Percentiles rank a stretch among this genome's conserved stretches.
phyloP scores from a whole-genome alignment of 2,113 vertebrate species.

The Notechis scutatus region DNA sequence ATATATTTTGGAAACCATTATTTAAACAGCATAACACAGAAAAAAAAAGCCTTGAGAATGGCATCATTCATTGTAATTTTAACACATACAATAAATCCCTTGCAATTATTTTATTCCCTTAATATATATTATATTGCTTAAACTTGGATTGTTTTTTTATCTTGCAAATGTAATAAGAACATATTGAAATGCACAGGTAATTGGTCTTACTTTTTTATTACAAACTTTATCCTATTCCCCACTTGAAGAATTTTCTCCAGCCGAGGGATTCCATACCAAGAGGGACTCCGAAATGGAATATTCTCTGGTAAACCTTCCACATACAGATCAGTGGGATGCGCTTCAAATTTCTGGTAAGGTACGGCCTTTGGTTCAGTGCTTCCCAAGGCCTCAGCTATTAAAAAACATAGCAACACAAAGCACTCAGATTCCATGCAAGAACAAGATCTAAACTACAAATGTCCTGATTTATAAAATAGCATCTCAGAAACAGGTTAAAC shows the following conservation, averaged over 20 bases:
- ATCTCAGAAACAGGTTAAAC: neutral
- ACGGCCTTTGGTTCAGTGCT: constrained; percentile 71
- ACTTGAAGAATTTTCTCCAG: constrained; percentile 76
- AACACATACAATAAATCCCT: neutral
- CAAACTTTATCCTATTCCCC: constrained; percentile 72
- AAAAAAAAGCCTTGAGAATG: neutral
- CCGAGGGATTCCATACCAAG: constrained; percentile 78
- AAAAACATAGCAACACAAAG: constrained; percentile 12
- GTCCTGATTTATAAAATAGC: neutral
- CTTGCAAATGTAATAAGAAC: neutral
- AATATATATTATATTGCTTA: neutral
- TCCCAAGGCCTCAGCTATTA: constrained; percentile 72
- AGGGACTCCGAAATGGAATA: constrained; percentile 75
- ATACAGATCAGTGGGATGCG: constrained; percentile 70
- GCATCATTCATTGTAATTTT: neutral
- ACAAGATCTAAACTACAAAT: neutral
- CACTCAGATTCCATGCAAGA: neutral
- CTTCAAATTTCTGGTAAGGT: constrained; percentile 78
- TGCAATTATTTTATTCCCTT: neutral
- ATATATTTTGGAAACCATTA: neutral
- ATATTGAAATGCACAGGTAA: neutral
- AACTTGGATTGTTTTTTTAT: neutral
- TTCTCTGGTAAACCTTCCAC: constrained; percentile 78
- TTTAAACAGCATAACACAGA: neutral
- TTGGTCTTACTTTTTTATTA: constrained; percentile 73